Percentiles rank a stretch among this genome's conserved stretches.
Conservation (phyloP, 30 jellyfish, hydroid and myxozoan genomes). For the Clytia hemisphaerica region DNA sequence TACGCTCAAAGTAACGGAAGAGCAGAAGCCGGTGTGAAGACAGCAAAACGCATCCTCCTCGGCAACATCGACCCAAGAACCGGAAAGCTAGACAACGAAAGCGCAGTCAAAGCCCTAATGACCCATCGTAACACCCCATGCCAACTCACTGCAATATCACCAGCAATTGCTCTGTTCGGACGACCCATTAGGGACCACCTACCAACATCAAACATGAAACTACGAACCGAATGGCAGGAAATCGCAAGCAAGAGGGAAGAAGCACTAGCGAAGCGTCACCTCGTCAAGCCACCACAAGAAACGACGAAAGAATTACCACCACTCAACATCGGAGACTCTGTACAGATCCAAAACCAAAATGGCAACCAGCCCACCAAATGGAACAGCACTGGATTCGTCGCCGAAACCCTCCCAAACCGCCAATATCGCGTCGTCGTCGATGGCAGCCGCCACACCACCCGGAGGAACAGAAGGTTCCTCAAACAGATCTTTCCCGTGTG, state of each 20-base stretch:
- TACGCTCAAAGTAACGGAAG: conserved; percentile 14
- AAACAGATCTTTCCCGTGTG: no score
- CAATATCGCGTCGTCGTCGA: no score
- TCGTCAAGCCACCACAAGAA: not conserved
- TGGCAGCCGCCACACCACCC: not conserved
- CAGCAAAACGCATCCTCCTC: not conserved
- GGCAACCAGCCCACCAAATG: not conserved
- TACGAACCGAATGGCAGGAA: conserved; percentile 20
- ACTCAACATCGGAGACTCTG: conserved; percentile 2
- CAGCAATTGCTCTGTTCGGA: conserved; percentile 3
- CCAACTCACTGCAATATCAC: not conserved
- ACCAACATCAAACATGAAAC: not conserved
- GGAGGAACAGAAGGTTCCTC: no score
- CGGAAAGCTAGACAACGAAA: conserved; percentile 1
- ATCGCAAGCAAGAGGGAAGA: conserved; percentile 26
- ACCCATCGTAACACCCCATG: conserved; percentile 13
- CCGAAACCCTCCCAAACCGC: not conserved
- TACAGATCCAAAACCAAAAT: not conserved
- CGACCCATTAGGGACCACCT: conserved; percentile 32
- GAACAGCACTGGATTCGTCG: conserved; percentile 1
- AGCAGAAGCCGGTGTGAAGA: conserved; percentile 1
- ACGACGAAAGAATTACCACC: not conserved
- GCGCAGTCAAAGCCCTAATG: not conserved
- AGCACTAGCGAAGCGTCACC: conserved; percentile 24
- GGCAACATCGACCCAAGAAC: conserved; percentile 4